Conservation (phyloP, 2,888 invertebrate species). For the Metopia argyrocephala region DNA sequence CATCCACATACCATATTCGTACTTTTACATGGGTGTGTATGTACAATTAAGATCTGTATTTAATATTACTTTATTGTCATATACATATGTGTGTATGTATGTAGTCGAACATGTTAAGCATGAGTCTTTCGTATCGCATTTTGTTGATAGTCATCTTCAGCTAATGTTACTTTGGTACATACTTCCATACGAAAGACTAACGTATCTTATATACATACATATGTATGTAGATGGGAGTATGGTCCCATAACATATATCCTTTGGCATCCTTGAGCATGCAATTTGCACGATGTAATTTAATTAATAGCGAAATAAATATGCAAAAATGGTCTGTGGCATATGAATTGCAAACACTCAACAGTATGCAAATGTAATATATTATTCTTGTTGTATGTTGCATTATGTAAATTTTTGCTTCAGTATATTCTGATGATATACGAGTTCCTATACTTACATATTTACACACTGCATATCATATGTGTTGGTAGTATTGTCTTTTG, state of each 20-base stretch:
- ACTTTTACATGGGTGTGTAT: background rate
- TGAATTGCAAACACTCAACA: slow-evolving; percentile 35
- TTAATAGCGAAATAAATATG: slow-evolving; percentile 76
- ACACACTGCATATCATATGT: background rate
- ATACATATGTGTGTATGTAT: too few relatives aligned
- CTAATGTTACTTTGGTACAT: slow-evolving; percentile 9
- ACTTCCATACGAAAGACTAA: too few relatives aligned
- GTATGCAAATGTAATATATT: slow-evolving; percentile 21
- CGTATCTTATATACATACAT: background rate
- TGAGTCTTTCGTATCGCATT: background rate
- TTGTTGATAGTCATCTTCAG: slow-evolving; percentile 25
- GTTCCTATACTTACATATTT: background rate
- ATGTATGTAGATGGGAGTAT: slow-evolving; percentile 33
- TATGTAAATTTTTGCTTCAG: slow-evolving; percentile 1
- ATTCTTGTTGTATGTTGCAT: slow-evolving; percentile 16
- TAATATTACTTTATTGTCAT: slow-evolving; percentile 50
- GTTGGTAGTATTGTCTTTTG: slow-evolving; percentile 13
- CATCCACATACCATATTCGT: background rate
- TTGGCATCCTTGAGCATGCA: slow-evolving; percentile 69
- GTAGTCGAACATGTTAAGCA: background rate
- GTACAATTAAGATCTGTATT: slow-evolving; percentile 2
- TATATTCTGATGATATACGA: slow-evolving; percentile 38
- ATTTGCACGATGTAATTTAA: slow-evolving; percentile 77
- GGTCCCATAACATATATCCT: slow-evolving; percentile 44
- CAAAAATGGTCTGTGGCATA: slow-evolving; percentile 69